Evolutionary conservation across 1,140 invertebrate species (phyloP).

Genomic region (Galendromus occidentalis): DNA sequence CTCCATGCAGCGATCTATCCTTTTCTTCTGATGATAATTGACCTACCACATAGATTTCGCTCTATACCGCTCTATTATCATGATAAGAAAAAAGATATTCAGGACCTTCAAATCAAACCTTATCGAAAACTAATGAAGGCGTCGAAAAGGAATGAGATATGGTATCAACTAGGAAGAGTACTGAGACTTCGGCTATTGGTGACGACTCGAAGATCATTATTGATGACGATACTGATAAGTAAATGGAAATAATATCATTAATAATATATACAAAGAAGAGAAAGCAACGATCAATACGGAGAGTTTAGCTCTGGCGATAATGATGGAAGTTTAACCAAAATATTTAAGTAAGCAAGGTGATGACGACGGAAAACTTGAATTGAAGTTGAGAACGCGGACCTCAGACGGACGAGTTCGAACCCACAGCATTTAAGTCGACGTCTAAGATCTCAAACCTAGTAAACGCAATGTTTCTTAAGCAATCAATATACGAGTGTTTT

Average conservation of each 20-base stretch:
- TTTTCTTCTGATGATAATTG: too few relatives aligned
- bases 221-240: too few relatives aligned
- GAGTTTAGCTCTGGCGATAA: not conserved
- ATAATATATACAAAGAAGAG: not conserved
- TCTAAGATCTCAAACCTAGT: constrained; percentile 1
- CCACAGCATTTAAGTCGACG: constrained; percentile 8
- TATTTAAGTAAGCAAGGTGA: not conserved
- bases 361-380: not conserved
- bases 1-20: too few relatives aligned
- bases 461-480: constrained; percentile 12
- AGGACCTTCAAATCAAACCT: too few relatives aligned
- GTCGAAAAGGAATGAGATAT: too few relatives aligned
- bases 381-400: not conserved
- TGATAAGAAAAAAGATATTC: too few relatives aligned
- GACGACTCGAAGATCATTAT: too few relatives aligned
- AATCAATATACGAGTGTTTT: not conserved
- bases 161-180: too few relatives aligned
- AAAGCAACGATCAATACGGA: not conserved
- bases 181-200: too few relatives aligned
- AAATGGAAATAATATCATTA: not conserved
- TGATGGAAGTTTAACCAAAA: not conserved
- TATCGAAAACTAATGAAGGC: too few relatives aligned
- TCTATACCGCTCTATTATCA: too few relatives aligned
- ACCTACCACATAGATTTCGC: too few relatives aligned
- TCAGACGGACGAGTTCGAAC: not conserved